Conservation (phyloP, 1,140 invertebrate species). For the Trinorchestia longiramus region DNA sequence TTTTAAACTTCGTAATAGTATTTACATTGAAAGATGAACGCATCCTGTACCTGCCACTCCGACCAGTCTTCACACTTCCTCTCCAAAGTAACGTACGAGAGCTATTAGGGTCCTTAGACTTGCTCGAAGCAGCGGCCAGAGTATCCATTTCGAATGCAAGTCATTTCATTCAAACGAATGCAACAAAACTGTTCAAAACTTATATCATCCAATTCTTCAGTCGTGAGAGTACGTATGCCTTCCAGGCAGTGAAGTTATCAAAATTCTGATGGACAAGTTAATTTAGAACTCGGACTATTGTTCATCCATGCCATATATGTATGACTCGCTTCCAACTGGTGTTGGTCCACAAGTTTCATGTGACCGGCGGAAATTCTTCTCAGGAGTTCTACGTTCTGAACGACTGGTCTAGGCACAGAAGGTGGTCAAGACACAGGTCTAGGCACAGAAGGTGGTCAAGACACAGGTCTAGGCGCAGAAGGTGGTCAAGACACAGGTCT, state of each 20-base stretch:
- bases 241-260: neutral
- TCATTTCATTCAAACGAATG: neutral
- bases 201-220: slow-evolving; percentile 30
- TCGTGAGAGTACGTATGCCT: neutral
- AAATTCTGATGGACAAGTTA: slow-evolving; percentile 38
- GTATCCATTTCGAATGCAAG: neutral
- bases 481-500: too few relatives aligned
- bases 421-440: neutral
- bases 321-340: neutral
- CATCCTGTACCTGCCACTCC: neutral
- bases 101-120: neutral
- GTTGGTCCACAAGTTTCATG: neutral
- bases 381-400: neutral
- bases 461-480: too few relatives aligned
- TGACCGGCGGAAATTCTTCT: neutral
- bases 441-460: too few relatives aligned
- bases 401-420: neutral
- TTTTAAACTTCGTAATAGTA: neutral
- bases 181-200: neutral
- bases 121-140: neutral
- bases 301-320: neutral
- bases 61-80: neutral
- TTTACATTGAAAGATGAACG: neutral
- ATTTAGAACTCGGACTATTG: neutral
- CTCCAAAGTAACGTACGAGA: neutral